These are phyloP conservation scores for Hydrotaea cyrtoneurina DNA, from an alignment of 2,888 invertebrate species.

Conservation along the genomic window DNA sequence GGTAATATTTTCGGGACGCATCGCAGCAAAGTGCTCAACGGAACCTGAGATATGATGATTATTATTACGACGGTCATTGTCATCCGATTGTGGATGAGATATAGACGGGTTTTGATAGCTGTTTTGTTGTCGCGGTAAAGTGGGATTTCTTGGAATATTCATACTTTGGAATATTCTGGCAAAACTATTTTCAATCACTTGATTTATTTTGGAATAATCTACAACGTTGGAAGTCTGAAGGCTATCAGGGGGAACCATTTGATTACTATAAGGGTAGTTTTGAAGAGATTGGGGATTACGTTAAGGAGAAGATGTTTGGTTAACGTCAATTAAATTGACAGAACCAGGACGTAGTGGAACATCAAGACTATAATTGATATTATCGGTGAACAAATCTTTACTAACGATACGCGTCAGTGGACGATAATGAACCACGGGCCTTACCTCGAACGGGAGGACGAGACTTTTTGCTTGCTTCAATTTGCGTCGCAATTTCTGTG, in stretches of 20 bases:
- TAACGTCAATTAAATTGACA: background rate
- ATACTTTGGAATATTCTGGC: slow-evolving; percentile 3
- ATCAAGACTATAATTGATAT: background rate
- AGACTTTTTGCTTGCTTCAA: background rate
- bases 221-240: background rate
- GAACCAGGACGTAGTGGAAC: background rate
- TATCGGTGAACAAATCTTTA: background rate
- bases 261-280: background rate
- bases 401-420: no score
- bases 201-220: slow-evolving; percentile 38
- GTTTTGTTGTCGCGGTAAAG: background rate
- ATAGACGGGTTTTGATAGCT: background rate
- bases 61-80: background rate
- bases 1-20: slow-evolving; percentile 33
- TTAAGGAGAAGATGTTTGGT: background rate
- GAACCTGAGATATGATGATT: background rate
- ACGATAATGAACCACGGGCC: background rate
- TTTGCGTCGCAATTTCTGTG: background rate
- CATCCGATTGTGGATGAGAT: background rate
- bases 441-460: background rate
- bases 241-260: background rate
- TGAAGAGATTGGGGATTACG: background rate
- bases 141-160: background rate
- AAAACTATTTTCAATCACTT: slow-evolving; percentile 19
- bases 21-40: background rate